phyloP scores from a whole-genome alignment of 2,888 invertebrate species.

The Hartigia nigra region DNA sequence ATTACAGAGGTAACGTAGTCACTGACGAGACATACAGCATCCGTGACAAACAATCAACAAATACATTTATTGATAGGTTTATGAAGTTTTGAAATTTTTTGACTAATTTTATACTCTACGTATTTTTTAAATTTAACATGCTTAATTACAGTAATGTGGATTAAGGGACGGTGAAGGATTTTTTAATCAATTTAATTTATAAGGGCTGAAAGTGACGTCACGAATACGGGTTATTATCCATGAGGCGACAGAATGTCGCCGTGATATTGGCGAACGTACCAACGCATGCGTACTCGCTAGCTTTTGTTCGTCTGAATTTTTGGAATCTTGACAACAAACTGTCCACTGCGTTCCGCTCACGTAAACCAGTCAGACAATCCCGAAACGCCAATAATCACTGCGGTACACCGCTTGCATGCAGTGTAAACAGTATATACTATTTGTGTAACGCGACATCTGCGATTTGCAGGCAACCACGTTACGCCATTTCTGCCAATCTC shows the following conservation, averaged over 20 bases:
- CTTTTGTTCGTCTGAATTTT: slow-evolving; percentile 39
- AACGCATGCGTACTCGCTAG: slow-evolving; percentile 38
- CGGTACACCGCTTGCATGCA: not conserved
- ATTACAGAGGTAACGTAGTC: not conserved
- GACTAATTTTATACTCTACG: not conserved
- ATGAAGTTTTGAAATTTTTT: not conserved
- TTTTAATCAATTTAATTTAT: not conserved
- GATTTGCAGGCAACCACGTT: not conserved
- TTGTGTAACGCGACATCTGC: not conserved
- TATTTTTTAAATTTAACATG: not conserved
- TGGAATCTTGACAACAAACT: slow-evolving; percentile 56
- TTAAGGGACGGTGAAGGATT: not conserved
- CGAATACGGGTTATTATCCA: slow-evolving; percentile 9
- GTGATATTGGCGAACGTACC: slow-evolving; percentile 49
- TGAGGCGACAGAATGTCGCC: slow-evolving; percentile 50
- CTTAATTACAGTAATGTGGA: not conserved
- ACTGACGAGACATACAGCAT: not conserved
- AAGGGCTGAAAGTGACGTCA: not conserved
- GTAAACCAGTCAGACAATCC: not conserved
- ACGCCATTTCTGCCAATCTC: not conserved
- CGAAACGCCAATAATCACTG: not conserved
- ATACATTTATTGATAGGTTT: not conserved
- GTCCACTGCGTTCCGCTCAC: slow-evolving; percentile 21
- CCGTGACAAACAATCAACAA: not conserved
- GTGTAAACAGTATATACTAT: not conserved